Base-by-base conservation (phyloP, 1,140 invertebrate species). In the Aporrectodea caliginosa region DNA sequence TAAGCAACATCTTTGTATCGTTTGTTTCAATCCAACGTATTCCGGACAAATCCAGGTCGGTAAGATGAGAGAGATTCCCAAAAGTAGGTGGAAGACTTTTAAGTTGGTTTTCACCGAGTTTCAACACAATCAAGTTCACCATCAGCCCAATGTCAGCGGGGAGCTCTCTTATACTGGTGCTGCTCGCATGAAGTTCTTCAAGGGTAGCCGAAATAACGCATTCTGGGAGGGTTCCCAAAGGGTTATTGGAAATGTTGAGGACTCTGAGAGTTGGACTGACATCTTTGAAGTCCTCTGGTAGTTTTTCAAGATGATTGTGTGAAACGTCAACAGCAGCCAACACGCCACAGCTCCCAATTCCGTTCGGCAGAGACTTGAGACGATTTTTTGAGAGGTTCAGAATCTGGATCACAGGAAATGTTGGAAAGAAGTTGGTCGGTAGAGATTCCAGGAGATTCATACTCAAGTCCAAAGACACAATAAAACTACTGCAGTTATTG, bases 11-110 rank as follows among this genome's bases (percentile, higher is more conserved):
- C 69, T 84, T 84, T 68, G 77, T 35, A 43, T 84, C 43, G 6
- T 22, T 82, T 1, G 71, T 27, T 43, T 82, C 82, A 33, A 81
- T 73, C 82, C 82, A 84, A n/a, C 78, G n/a, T 1, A 84, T 79
- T n/a, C 82, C 82, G 76, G 84, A 82, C 35, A 87, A 79, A 29
- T 81, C 81, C 30, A 88, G 80, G n/a, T 85, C 82, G 29, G 79
- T 77, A 30, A 88, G 79, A 33, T 83, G 82, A 33, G 80, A 73
- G 2, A 88, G 77, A 30, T 84, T 82, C n/a, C 69, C 35, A 30
- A 88, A 81, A 78, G 83, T 83, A 12, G 80, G 35, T 14, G 85
- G 84, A 2, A 87, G 77, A 1, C 30, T 69, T 35, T 79, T 77
- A 16, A 81, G 34, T 27, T 75, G 34, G 12, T 75, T 72, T 69